Conservation (phyloP, 2,113 vertebrate species). For the Zeus faber region DNA sequence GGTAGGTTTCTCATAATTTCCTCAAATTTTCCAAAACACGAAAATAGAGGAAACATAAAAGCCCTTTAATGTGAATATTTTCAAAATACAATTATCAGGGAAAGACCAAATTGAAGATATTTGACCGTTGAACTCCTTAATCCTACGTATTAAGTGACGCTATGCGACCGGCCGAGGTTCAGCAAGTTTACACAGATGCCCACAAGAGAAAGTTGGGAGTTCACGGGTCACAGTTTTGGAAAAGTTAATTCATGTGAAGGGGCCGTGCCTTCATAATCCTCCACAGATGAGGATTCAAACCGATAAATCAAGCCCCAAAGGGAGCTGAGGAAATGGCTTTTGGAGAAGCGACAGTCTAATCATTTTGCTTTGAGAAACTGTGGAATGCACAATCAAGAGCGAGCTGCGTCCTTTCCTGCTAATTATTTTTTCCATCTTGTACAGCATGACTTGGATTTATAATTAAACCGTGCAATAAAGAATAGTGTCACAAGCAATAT, state of each 20-base stretch:
- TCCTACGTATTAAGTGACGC: too few relatives aligned
- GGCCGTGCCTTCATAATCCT: slow-evolving; percentile 3
- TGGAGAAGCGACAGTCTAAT: slow-evolving; percentile 9
- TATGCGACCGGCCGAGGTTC: too few relatives aligned
- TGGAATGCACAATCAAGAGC: slow-evolving; percentile 15
- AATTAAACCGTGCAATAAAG: slow-evolving; percentile 34
- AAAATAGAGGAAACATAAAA: too few relatives aligned
- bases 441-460: slow-evolving; percentile 40
- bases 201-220: too few relatives aligned
- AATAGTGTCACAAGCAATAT: slow-evolving; percentile 38
- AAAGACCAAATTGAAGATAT: too few relatives aligned
- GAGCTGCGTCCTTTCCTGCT: slow-evolving; percentile 10
- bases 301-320: slow-evolving; percentile 32
- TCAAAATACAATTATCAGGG: too few relatives aligned
- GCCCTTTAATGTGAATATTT: too few relatives aligned
- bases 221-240: slow-evolving; percentile 17
- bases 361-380: slow-evolving; percentile 7
- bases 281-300: slow-evolving; percentile 23
- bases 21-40: too few relatives aligned
- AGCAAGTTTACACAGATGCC: too few relatives aligned
- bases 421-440: slow-evolving; percentile 9
- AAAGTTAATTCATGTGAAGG: slow-evolving; percentile 20
- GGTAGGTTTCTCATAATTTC: too few relatives aligned
- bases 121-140: too few relatives aligned
- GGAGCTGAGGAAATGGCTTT: slow-evolving; percentile 38